Evolutionary conservation across 2,113 vertebrate genomes (phyloP).

Genomic region (Paedocypris sp.): DNA sequence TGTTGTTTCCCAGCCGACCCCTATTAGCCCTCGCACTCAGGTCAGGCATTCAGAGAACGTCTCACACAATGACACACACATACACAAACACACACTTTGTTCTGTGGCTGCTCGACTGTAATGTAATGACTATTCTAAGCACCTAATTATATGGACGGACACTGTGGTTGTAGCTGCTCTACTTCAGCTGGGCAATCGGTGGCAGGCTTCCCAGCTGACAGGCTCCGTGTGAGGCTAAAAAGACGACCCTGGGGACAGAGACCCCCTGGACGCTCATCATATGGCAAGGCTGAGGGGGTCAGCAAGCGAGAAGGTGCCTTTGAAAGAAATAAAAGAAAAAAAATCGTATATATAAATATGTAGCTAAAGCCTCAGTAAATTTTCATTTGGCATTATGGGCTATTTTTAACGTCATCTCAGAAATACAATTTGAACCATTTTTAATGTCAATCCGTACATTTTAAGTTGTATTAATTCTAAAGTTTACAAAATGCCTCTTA

Average conservation of each 20-base stretch:
- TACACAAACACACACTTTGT: too few species aligned
- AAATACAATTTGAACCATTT: too few species aligned
- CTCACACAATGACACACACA: conserved; percentile 3
- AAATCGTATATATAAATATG: conserved; percentile 16
- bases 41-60: conserved; percentile 3
- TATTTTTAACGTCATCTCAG: too few species aligned
- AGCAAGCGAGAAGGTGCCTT: background rate
- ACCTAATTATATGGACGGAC: conserved; percentile 34
- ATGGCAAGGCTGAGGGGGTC: conserved; percentile 31
- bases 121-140: conserved; percentile 36
- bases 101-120: conserved; percentile 17
- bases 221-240: conserved; percentile 19
- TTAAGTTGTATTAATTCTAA: too few species aligned
- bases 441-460: too few species aligned
- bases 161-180: background rate
- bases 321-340: conserved; percentile 1
- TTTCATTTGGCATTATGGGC: too few species aligned
- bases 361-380: too few species aligned
- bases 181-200: conserved; percentile 13
- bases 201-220: conserved; percentile 43
- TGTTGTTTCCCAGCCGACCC: conserved; percentile 53
- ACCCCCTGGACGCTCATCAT: conserved; percentile 34
- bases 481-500: too few species aligned
- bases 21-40: conserved; percentile 24
- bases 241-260: background rate